Evolutionary conservation across 2,888 invertebrate genomes (phyloP), one percentile per base, ranked within the genome.

Genomic region (Ypsolopha scabrella): DNA sequence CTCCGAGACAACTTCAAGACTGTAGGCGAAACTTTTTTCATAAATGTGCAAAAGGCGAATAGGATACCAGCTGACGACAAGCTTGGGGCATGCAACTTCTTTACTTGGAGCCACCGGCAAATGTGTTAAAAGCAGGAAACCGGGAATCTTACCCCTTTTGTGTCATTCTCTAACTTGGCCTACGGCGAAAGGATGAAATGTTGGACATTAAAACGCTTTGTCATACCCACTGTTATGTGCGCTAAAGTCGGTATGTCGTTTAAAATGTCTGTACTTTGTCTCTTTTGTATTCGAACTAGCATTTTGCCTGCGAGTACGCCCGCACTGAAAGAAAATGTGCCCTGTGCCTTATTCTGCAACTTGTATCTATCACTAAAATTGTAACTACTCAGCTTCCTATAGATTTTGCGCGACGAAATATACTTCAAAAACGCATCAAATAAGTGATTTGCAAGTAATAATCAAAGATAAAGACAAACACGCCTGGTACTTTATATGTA

Each of bases 11-110:
- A 74, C 75, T 75, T 68, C 68, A 75, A 74, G 74, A 74, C 76
- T 73, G 72, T 72, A 70, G 70, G 71, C 63, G 62, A 77, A 81
- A 81, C 72, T 81, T 83, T 83, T 82, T 85, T 86, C 82, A 82
- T 83, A 83, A 82, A 81, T 76, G 81, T 72, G 76, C 75, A 74
- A 56, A 55, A 72, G 61, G 61, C 63, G 68, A 67, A 60, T 52
- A 56, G 58, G 67, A 59, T 72, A 75, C 73, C 83, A 85, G 82
- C 80, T 85, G 85, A 76, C 83, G 79, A 69, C 70, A 68, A 62
- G 70, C 81, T 74, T 69, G 68, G 62, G 80, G 81, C 80, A 63
- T 59, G 56, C 64, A 67, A 63, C 62, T 65, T 68, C 61, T 57
- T 67, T 68, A 67, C 75, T 80, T 75, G 70, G 7, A 49, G 49